Evolutionary conservation across 2,888 invertebrate genomes (phyloP).

Genomic region (Drosophila neonasuta): DNA sequence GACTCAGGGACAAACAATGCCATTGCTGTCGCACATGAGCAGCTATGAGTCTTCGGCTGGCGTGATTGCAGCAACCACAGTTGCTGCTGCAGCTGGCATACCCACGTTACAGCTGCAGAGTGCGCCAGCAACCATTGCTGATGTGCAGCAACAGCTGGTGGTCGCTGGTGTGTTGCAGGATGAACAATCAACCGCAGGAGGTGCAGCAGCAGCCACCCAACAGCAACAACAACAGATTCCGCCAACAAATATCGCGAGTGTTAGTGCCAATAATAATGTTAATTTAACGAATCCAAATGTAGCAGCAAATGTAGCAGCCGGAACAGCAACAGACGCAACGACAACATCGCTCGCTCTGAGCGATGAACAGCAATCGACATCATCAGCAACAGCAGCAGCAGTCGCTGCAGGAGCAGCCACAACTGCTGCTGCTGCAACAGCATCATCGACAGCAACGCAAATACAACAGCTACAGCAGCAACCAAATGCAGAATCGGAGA

Average conservation of each 20-base stretch:
- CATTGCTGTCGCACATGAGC: constrained; percentile 75
- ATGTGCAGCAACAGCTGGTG: constrained; percentile 68
- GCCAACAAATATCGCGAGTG: constrained; percentile 76
- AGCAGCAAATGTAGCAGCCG: constrained; percentile 16
- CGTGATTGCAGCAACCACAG: constrained; percentile 27
- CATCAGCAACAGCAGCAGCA: constrained; percentile 49
- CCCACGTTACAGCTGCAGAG: constrained; percentile 63
- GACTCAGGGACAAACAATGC: constrained; percentile 77
- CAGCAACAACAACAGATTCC: constrained; percentile 58
- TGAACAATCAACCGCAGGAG: constrained; percentile 39
- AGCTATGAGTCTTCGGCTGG: constrained; percentile 63
- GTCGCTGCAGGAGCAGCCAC: constrained; percentile 41
- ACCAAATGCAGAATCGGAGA: constrained; percentile 82
- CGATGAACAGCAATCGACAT: constrained; percentile 53
- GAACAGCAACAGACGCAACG: constrained; percentile 37
- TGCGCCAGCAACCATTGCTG: constrained; percentile 79
- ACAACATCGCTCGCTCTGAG: constrained; percentile 18
- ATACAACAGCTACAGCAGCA: constrained; percentile 70
- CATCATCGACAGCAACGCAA: constrained; percentile 60
- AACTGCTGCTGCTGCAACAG: constrained; percentile 44
- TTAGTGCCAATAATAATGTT: constrained; percentile 78
- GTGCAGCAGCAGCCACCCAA: constrained; percentile 37
- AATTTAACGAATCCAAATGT: constrained; percentile 66
- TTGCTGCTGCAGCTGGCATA: constrained; percentile 45
- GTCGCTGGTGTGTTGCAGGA: constrained; percentile 49